Percentiles rank a stretch among this genome's conserved stretches.
Evolutionary conservation across 2,113 vertebrate species (phyloP).

Genomic region (Hassar affinis): DNA sequence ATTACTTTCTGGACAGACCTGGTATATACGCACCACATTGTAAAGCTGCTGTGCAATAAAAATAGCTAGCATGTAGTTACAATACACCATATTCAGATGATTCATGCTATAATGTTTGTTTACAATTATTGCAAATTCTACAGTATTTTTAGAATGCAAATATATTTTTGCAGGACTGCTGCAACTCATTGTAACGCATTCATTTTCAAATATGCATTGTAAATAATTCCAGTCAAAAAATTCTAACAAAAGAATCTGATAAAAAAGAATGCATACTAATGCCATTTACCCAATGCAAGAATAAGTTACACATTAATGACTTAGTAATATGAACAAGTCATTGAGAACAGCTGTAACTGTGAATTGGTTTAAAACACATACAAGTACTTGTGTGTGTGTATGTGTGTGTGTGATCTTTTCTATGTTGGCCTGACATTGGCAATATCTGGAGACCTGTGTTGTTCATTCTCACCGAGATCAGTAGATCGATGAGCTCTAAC

Average conservation of each 20-base stretch:
- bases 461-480: conserved; percentile 48
- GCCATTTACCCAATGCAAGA: too few relatives aligned
- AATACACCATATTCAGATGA: too few relatives aligned
- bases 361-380: neutral
- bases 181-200: neutral
- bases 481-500: conserved; percentile 54
- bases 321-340: neutral
- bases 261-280: neutral
- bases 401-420: conserved; percentile 2
- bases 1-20: too few relatives aligned
- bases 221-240: neutral
- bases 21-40: too few relatives aligned
- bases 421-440: neutral
- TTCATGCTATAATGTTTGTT: too few relatives aligned
- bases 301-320: neutral
- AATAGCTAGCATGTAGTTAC: too few relatives aligned
- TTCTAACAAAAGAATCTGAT: neutral
- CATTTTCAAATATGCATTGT: too few relatives aligned
- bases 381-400: too few relatives aligned
- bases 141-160: neutral
- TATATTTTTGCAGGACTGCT: neutral
- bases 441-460: conserved; percentile 10
- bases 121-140: neutral
- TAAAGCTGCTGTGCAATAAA: too few relatives aligned
- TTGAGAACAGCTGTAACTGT: neutral